Percentiles rank a stretch among this genome's conserved stretches.
phyloP scores from a whole-genome alignment of 1,140 invertebrate species.

The Phortica variegata region DNA sequence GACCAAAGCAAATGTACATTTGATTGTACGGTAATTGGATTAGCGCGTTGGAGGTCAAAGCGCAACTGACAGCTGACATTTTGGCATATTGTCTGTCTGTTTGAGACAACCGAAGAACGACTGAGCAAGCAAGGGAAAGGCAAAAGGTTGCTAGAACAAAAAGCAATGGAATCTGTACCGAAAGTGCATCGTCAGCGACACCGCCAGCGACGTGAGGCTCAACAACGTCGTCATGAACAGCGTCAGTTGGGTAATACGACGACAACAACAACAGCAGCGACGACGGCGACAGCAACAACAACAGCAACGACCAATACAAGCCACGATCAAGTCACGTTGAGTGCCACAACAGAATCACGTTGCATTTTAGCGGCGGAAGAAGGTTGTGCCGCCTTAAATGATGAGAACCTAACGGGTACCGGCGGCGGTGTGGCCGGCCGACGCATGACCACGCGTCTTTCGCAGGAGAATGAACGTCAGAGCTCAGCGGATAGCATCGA shows the following conservation, averaged over 20 bases:
- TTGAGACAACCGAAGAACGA: too few relatives aligned
- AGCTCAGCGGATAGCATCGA: conserved; percentile 46
- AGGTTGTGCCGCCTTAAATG: conserved; percentile 23
- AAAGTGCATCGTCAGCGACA: conserved; percentile 55
- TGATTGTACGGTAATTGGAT: too few relatives aligned
- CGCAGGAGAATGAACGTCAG: conserved; percentile 20
- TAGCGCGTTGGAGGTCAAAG: too few relatives aligned
- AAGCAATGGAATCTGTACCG: too few relatives aligned
- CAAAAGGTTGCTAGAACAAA: conserved; percentile 3
- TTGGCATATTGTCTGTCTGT: too few relatives aligned
- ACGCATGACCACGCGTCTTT: conserved; percentile 27
- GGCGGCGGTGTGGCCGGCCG: conserved; percentile 9
- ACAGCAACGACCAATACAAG: conserved; percentile 18
- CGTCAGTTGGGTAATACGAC: conserved; percentile 7
- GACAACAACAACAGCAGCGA: conserved; percentile 8
- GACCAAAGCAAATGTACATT: too few relatives aligned
- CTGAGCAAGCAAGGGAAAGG: neutral
- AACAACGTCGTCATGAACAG: conserved; percentile 35
- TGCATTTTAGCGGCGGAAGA: neutral
- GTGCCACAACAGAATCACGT: too few relatives aligned
- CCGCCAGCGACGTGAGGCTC: conserved; percentile 44
- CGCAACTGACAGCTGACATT: too few relatives aligned
- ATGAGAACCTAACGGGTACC: conserved; percentile 16
- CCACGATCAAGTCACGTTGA: conserved; percentile 2
- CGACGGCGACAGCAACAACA: conserved; percentile 1